Conservation (phyloP, 2,888 invertebrate species). For the Parasteatoda lunata region DNA sequence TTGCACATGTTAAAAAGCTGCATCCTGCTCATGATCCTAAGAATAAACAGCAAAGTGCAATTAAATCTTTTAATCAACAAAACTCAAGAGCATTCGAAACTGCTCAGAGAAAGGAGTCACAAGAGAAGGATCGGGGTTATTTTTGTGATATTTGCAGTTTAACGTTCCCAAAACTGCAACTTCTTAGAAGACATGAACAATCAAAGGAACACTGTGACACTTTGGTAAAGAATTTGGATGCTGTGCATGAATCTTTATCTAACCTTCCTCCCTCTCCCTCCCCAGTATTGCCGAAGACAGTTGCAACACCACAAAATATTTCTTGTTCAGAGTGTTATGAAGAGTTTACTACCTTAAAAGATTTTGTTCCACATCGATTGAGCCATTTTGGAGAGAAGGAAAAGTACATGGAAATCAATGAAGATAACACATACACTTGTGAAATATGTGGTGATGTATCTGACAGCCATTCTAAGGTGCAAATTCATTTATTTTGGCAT, state of each 20-base stretch:
- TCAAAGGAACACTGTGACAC: constrained; percentile 51
- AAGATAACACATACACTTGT: constrained; percentile 48
- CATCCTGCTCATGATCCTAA: constrained; percentile 49
- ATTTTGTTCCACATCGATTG: constrained; percentile 63
- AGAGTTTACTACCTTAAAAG: constrained; percentile 42
- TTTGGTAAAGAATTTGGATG: constrained; percentile 32
- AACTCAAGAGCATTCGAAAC: background rate
- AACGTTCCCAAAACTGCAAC: constrained; percentile 43
- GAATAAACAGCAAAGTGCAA: constrained; percentile 6
- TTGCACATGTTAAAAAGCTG: constrained; percentile 47
- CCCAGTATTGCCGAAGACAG: constrained; percentile 5
- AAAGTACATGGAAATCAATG: constrained; percentile 46
- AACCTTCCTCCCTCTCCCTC: constrained; percentile 31
- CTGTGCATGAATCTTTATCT: constrained; percentile 30
- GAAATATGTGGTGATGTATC: constrained; percentile 57
- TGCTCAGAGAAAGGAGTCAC: background rate
- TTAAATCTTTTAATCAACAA: background rate
- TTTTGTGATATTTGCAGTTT: constrained; percentile 59
- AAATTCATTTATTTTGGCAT: constrained; percentile 63
- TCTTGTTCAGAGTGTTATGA: constrained; percentile 50
- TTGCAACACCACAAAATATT: constrained; percentile 27
- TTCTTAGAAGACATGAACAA: constrained; percentile 39
- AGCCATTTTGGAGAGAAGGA: constrained; percentile 48
- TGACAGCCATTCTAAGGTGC: constrained; percentile 45
- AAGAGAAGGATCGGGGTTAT: constrained; percentile 16